Percentiles rank a stretch among this genome's conserved stretches.
phyloP scores from a whole-genome alignment of 2,113 vertebrate species.

The Callospermophilus lateralis region DNA sequence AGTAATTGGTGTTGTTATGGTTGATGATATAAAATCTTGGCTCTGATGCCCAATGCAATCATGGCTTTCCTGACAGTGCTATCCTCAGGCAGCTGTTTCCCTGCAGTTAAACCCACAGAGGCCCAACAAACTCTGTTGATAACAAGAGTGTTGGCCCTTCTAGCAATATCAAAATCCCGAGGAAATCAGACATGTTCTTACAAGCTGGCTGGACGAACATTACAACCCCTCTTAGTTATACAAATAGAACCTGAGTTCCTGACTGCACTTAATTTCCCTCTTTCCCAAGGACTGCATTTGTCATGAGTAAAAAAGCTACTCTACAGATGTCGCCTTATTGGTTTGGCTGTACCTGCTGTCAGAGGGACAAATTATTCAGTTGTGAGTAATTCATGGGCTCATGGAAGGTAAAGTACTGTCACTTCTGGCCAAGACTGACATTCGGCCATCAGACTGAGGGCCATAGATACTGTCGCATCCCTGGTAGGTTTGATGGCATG shows the following conservation, averaged over 20 bases:
- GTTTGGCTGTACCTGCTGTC: background rate
- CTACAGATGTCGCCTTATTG: background rate
- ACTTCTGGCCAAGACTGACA: constrained; percentile 11
- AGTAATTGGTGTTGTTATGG: constrained; percentile 80
- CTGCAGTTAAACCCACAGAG: constrained; percentile 51
- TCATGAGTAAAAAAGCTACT: background rate
- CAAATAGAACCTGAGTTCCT: constrained; percentile 18
- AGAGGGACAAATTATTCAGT: background rate
- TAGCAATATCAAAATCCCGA: background rate
- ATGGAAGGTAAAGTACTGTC: background rate
- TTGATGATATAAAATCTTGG: constrained; percentile 78
- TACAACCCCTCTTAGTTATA: background rate
- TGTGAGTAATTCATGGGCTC: constrained; percentile 12
- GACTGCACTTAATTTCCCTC: background rate
- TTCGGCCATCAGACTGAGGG: background rate
- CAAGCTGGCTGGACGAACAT: background rate
- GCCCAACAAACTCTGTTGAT: constrained; percentile 36
- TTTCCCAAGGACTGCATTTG: constrained; percentile 11
- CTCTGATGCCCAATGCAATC: constrained; percentile 72
- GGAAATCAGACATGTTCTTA: background rate
- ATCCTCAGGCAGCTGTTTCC: constrained; percentile 65
- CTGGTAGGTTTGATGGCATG: background rate
- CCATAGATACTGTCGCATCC: background rate
- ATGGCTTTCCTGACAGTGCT: constrained; percentile 76
- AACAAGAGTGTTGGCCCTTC: constrained; percentile 63